These are phyloP conservation scores for Xylota segnis DNA, from an alignment of 2,888 invertebrate genomes.

Conservation along the genomic window DNA sequence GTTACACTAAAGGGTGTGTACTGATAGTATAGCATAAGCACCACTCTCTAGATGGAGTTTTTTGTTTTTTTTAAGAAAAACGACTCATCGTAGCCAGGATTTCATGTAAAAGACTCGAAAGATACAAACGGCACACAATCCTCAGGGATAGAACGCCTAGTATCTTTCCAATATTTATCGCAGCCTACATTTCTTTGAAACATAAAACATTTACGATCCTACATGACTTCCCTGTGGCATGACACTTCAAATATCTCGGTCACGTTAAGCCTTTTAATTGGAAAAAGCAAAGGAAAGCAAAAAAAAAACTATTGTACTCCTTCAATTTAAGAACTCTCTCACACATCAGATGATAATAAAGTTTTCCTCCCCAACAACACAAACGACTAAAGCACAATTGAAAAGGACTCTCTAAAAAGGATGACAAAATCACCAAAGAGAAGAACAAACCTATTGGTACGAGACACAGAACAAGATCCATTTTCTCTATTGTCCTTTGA, in stretches of 20 bases:
- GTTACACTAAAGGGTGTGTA: no score
- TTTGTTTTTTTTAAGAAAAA: no score
- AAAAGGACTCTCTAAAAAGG: constrained; percentile 29
- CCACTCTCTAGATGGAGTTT: no score
- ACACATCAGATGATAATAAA: constrained; percentile 4
- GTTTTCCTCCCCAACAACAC: not conserved
- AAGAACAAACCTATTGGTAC: constrained; percentile 33
- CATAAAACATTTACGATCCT: not conserved
- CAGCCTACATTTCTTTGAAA: not conserved
- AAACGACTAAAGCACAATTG: not conserved
- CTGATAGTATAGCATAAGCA: no score
- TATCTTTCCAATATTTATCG: no score
- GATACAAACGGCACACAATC: no score
- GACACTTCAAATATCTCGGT: constrained; percentile 5
- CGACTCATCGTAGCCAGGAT: no score
- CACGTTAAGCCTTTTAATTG: constrained; percentile 11
- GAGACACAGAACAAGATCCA: constrained; percentile 41
- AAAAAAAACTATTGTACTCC: not conserved
- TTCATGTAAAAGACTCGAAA: no score
- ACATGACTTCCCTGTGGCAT: constrained; percentile 7
- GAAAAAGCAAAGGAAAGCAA: no score
- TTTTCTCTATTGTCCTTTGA: constrained; percentile 67
- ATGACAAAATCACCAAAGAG: constrained; percentile 36
- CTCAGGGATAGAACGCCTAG: no score
- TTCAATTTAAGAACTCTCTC: constrained; percentile 9